A percentile compares a stretch with the other conserved stretches of the same genome.
Evolutionary conservation across 2,797 vertebrate species (phyloP).

Genomic region (Podarcis siculus): DNA sequence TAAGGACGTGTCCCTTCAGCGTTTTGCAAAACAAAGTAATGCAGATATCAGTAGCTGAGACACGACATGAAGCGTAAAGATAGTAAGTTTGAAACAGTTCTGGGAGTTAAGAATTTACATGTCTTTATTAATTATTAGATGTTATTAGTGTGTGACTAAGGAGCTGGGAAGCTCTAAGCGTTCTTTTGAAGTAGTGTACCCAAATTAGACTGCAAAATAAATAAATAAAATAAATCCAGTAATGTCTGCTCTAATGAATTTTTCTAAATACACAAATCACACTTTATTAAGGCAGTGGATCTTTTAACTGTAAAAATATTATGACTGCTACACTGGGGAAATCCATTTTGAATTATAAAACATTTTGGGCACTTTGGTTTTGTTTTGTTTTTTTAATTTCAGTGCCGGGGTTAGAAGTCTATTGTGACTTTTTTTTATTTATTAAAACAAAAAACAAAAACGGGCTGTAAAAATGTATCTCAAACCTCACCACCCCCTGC

Average conservation of each 20-base stretch:
- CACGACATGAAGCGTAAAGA: constrained; percentile 70
- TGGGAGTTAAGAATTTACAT: constrained; percentile 79
- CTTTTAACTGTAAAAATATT: constrained; percentile 73
- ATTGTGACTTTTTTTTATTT: constrained; percentile 21
- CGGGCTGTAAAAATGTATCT: constrained; percentile 36
- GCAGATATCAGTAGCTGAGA: constrained; percentile 74
- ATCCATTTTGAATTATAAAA: constrained; percentile 59
- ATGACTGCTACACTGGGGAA: constrained; percentile 65
- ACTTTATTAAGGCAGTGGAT: constrained; percentile 72
- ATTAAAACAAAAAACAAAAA: not conserved
- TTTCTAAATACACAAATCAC: constrained; percentile 69
- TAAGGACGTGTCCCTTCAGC: constrained; percentile 69
- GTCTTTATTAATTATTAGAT: constrained; percentile 79
- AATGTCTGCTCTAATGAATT: constrained; percentile 72
- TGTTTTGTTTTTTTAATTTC: constrained; percentile 32
- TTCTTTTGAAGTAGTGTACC: constrained; percentile 78
- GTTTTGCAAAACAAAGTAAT: constrained; percentile 74
- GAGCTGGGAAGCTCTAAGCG: constrained; percentile 75
- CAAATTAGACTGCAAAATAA: constrained; percentile 75
- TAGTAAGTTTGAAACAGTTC: constrained; percentile 76
- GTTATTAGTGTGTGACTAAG: constrained; percentile 78
- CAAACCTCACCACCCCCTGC: not conserved
- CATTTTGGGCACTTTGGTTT: constrained; percentile 58
- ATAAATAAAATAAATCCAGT: constrained; percentile 69
- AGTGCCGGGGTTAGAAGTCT: constrained; percentile 27